These are phyloP conservation scores for Mastigias papua DNA, from an alignment of 30 jellyfish, hydroid and myxozoan species.

Conservation along the genomic window DNA sequence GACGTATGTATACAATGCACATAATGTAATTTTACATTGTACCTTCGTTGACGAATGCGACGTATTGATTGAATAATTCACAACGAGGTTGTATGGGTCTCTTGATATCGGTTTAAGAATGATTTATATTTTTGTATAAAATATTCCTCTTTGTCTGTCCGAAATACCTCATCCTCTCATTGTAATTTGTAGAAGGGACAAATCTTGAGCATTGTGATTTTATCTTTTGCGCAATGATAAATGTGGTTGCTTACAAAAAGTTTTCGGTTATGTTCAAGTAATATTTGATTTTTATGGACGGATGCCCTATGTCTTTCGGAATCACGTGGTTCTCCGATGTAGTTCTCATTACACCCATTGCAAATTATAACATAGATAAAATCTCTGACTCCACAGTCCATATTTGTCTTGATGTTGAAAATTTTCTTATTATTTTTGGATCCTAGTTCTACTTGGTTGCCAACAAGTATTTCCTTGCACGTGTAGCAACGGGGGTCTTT, in stretches of 20 bases:
- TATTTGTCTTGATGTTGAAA: constrained; percentile 1
- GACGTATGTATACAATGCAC: constrained; percentile 7
- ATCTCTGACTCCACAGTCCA: background rate
- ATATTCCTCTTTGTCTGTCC: constrained; percentile 9
- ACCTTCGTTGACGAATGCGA: constrained; percentile 18
- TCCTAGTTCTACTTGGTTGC: constrained; percentile 10
- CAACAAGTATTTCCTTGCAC: constrained; percentile 18
- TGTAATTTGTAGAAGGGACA: constrained; percentile 33
- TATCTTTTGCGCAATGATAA: constrained; percentile 27
- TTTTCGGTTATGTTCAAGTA: background rate
- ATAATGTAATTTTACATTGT: constrained; percentile 28
- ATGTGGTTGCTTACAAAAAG: constrained; percentile 1
- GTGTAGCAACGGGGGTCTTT: constrained; percentile 12
- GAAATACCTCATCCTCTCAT: constrained; percentile 5
- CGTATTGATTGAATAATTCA: constrained; percentile 10
- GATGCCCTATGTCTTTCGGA: constrained; percentile 16
- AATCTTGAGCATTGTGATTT: constrained; percentile 5
- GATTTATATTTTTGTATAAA: background rate
- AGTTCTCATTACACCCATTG: constrained; percentile 30
- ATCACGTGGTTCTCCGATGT: constrained; percentile 35
- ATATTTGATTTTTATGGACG: constrained; percentile 21
- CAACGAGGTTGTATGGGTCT: constrained; percentile 5
- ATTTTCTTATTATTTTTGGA: background rate
- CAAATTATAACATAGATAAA: background rate
- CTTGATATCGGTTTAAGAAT: background rate